Percentiles rank a stretch among this genome's conserved stretches.
These are phyloP conservation scores for Dufourea novaeangliae DNA, from an alignment of 1,140 invertebrate genomes.

Conservation along the genomic window DNA sequence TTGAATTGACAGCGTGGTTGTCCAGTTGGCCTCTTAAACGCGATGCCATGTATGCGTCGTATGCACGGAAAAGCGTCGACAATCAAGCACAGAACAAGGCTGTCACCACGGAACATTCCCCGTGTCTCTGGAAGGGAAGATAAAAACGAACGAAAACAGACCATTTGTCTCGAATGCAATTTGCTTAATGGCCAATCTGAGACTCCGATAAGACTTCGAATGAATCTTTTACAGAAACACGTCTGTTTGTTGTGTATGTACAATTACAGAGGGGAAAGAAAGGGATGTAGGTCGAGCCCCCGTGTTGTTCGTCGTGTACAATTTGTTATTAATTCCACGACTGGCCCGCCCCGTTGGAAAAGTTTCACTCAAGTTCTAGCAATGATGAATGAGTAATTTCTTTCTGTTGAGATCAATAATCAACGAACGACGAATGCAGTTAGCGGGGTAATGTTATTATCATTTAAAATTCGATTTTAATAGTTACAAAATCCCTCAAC, in stretches of 20 bases:
- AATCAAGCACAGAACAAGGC: background rate
- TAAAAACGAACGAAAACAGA: background rate
- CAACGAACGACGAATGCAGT: too few species aligned
- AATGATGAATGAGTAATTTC: too few species aligned
- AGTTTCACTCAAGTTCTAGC: too few species aligned
- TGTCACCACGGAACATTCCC: background rate
- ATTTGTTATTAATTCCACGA: constrained; percentile 18
- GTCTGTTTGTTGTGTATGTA: too few species aligned
- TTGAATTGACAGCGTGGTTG: constrained; percentile 43
- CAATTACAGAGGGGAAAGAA: too few species aligned
- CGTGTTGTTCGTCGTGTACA: too few species aligned
- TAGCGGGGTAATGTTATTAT: too few species aligned
- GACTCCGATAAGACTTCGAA: background rate
- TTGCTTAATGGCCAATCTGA: background rate
- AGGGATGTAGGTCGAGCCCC: constrained; percentile 8
- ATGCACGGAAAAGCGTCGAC: constrained; percentile 17
- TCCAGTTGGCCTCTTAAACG: background rate
- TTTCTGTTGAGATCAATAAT: too few species aligned
- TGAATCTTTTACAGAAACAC: constrained; percentile 20
- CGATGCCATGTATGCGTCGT: background rate
- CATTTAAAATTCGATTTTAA: too few species aligned
- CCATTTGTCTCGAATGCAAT: constrained; percentile 4
- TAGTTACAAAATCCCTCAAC: too few species aligned
- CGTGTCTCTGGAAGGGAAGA: background rate
- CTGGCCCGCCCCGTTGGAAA: background rate